Conservation (phyloP, 1,140 invertebrate genomes). For the Anastatus disparis region DNA sequence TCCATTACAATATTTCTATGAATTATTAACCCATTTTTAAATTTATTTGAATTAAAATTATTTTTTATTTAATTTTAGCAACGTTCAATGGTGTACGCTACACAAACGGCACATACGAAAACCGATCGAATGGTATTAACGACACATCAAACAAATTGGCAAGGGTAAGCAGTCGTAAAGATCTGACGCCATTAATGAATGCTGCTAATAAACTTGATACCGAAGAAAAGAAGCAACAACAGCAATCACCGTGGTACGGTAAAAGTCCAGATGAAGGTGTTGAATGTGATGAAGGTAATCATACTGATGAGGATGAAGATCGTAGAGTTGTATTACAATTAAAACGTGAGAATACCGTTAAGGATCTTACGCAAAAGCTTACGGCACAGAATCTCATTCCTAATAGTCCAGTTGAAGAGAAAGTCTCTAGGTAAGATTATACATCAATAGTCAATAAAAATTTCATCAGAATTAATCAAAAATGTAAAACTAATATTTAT, state of each 20-base stretch:
- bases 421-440: slow-evolving; percentile 64
- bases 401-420: slow-evolving; percentile 70
- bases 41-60: slow-evolving; percentile 6
- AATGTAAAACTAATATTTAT: too few relatives aligned
- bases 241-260: slow-evolving; percentile 64
- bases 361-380: slow-evolving; percentile 87
- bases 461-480: too few relatives aligned
- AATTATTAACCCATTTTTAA: slow-evolving; percentile 3
- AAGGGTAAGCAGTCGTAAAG: slow-evolving; percentile 67
- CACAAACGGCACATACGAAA: slow-evolving; percentile 55
- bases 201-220: slow-evolving; percentile 70
- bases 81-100: slow-evolving; percentile 66
- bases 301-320: slow-evolving; percentile 70
- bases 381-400: slow-evolving; percentile 75
- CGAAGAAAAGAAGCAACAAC: slow-evolving; percentile 71
- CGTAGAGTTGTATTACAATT: slow-evolving; percentile 72
- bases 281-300: slow-evolving; percentile 66
- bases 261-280: slow-evolving; percentile 65
- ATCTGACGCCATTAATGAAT: slow-evolving; percentile 70
- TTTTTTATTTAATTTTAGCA: slow-evolving; percentile 40
- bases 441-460: too few relatives aligned
- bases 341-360: slow-evolving; percentile 83
- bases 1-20: too few relatives aligned
- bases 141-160: slow-evolving; percentile 63
- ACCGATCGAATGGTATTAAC: slow-evolving; percentile 42